phyloP scores from a whole-genome alignment of 2,113 vertebrate genomes.

The Gasterosteus aculeatus region DNA sequence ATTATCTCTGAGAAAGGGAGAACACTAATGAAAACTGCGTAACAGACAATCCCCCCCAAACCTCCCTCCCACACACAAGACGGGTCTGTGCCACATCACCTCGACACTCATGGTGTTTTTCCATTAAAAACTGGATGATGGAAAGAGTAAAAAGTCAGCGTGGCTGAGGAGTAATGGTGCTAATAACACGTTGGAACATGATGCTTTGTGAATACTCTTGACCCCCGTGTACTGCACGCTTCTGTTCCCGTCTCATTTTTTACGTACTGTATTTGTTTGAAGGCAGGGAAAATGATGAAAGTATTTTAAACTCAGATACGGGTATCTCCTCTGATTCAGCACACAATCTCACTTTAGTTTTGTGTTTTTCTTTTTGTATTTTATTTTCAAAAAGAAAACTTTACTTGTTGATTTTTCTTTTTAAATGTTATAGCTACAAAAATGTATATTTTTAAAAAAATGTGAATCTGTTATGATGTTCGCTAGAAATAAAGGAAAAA shows the following conservation, averaged over 20 bases:
- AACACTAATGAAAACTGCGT: constrained; percentile 81
- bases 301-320: constrained; percentile 85
- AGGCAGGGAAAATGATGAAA: constrained; percentile 79
- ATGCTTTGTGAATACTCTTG: constrained; percentile 81
- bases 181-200: constrained; percentile 82
- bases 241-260: constrained; percentile 72
- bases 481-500: constrained; percentile 84
- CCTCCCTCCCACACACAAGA: constrained; percentile 62
- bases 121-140: constrained; percentile 70
- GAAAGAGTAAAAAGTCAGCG: constrained; percentile 62
- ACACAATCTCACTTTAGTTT: constrained; percentile 84
- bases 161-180: constrained; percentile 78
- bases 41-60: constrained; percentile 72
- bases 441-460: constrained; percentile 86
- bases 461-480: constrained; percentile 86
- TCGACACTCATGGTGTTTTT: constrained; percentile 75
- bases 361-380: constrained; percentile 48
- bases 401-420: constrained; percentile 80
- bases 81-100: constrained; percentile 71
- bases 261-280: constrained; percentile 80
- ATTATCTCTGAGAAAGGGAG: constrained; percentile 79
- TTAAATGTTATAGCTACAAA: constrained; percentile 86
- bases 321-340: constrained; percentile 85
- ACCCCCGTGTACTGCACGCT: constrained; percentile 76
- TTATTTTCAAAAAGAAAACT: constrained; percentile 67